These are phyloP conservation scores for Leptinotarsa peninsularis DNA, from an alignment of 2,888 invertebrate genomes.

Conservation along the genomic window DNA sequence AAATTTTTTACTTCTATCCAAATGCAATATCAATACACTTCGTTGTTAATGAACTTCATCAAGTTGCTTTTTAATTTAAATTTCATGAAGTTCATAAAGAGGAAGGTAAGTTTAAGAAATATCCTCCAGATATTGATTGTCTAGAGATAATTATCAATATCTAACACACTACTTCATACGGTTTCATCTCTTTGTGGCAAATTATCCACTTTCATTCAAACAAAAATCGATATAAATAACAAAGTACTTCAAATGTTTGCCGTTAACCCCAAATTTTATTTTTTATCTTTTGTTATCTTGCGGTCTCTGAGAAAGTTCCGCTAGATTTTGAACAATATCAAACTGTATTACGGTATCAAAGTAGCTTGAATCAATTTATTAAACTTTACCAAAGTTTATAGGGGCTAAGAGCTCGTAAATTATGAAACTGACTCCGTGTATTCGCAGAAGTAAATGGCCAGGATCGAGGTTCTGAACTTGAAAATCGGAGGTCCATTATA, in stretches of 20 bases:
- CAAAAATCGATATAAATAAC: too few species aligned
- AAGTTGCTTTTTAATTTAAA: too few species aligned
- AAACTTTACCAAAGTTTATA: background rate
- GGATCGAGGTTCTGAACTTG: background rate
- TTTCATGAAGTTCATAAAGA: too few species aligned
- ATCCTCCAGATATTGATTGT: too few species aligned
- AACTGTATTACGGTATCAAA: background rate
- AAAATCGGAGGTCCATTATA: background rate
- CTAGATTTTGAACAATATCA: background rate
- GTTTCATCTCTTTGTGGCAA: background rate
- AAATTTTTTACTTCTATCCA: too few species aligned
- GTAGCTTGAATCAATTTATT: background rate
- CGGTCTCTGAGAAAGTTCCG: background rate
- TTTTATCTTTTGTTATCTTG: background rate
- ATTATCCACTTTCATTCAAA: background rate
- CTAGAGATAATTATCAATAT: too few species aligned
- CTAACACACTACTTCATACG: too few species aligned
- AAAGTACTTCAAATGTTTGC: too few species aligned
- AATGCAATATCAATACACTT: too few species aligned
- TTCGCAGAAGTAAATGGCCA: background rate
- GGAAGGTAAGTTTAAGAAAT: too few species aligned
- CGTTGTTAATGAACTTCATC: too few species aligned
- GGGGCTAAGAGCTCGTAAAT: slow-evolving; percentile 2
- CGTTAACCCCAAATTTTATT: too few species aligned
- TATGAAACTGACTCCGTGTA: background rate